phyloP scores from a whole-genome alignment of 2,113 vertebrate species.

The Plectropomus leopardus region DNA sequence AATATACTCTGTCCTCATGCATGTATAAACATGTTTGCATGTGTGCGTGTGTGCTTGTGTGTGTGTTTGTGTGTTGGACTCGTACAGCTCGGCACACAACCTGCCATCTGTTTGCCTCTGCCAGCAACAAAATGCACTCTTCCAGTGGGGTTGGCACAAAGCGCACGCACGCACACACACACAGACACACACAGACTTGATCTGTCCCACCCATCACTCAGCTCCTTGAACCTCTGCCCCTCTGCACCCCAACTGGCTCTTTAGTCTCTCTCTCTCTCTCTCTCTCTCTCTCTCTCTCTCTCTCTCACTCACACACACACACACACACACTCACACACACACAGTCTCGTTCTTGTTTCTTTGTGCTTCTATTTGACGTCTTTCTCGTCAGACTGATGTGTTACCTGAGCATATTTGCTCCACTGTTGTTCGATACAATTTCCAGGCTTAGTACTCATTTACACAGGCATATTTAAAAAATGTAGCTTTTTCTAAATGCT shows the following conservation, averaged over 20 bases:
- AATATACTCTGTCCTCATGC: conserved; percentile 32
- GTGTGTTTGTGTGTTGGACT: neutral
- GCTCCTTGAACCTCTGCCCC: conserved; percentile 46
- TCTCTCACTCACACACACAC: conserved; percentile 29
- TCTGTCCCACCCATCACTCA: conserved; percentile 62
- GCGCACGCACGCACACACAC: conserved; percentile 48
- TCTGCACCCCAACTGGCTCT: conserved; percentile 18
- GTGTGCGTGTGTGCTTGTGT: conserved; percentile 39
- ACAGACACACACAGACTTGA: conserved; percentile 39
- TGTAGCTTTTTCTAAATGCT: too few species aligned
- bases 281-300: too few species aligned
- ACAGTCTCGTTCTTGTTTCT: conserved; percentile 1
- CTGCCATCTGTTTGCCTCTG: conserved; percentile 80
- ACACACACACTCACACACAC: conserved; percentile 1
- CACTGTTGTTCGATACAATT: too few species aligned
- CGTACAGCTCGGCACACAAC: conserved; percentile 69
- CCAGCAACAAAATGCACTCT: conserved; percentile 66
- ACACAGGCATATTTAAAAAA: too few species aligned
- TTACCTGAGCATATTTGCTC: neutral
- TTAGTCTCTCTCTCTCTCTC: too few species aligned
- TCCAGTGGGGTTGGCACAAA: conserved; percentile 39
- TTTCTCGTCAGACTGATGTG: neutral
- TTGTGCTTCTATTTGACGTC: neutral
- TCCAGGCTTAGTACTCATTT: too few species aligned
- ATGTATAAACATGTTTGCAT: conserved; percentile 22